Evolutionary conservation across 2,888 invertebrate species (phyloP), one percentile per base, ranked within the genome.

Genomic region (Drosophila austrosaltans): DNA sequence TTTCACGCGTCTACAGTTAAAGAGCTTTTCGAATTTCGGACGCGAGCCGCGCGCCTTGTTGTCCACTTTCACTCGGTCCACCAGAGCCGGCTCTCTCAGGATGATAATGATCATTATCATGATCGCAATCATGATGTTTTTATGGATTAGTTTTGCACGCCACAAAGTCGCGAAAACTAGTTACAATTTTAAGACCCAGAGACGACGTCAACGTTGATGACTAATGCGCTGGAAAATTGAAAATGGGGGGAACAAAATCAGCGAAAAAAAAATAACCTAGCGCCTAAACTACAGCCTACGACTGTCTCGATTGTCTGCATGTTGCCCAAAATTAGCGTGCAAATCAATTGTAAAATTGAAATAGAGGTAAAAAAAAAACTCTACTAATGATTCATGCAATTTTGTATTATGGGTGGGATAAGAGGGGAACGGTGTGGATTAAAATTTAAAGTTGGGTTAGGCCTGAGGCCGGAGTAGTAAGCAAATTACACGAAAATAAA

Each of bases 221-320:
- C 83, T 83, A 83, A 83, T 87, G 76, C 84, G 69, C 76, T 75
- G 83, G 84, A 83, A 83, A 83, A 83, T 87, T 87, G 82, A 78
- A 83, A 83, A 87, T 82, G 69, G 62, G 66, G 58, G 58, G 58
- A 53, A 63, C 20, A 16, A 32, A 20, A 36, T 32, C 20, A 2
- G 36, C 36, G 8, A 36, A 53, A 66, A 12, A 28, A n/a, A 56
- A 3, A 16, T 36, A 44, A 40, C 16, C n/a, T 28, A 56, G 59
- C 59, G 72, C 32, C 66, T 54, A 72, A 65, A 68, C 61, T 63
- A 68, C 28, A 56, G 68, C 63, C 54, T 12, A n/a, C 54, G 10
- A 44, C 59, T 70, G 36, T 56, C 30, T 36, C 71, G 73, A 76
- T 69, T 81, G 68, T 63, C 72, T 63, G 87, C 83, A 86, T 81